Base-by-base conservation (phyloP, 2,113 vertebrate species). In the Anoura caudifer region DNA sequence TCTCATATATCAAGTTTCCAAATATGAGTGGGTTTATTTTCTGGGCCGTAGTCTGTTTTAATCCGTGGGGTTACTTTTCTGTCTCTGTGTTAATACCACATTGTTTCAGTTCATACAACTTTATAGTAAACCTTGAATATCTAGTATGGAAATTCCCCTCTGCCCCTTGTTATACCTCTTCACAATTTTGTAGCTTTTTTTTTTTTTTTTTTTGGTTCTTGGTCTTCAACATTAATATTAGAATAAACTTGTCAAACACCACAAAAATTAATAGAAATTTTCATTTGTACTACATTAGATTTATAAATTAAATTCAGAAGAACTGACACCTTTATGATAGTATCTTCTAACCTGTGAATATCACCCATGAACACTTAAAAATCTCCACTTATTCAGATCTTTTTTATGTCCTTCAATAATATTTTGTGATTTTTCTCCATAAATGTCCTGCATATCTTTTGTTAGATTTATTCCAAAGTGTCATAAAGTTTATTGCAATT, bases 271-370 rank as follows among this genome's bases (percentile, higher is more conserved):
- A 80, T 38, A 77, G 15, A 24, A 82, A 81, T 82, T 97, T 95
- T 96, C 67, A 79, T 89, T 96, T 96, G 67, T 94, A 92, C 61
- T 43, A 22, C 65, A 59, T 69, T 83, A 72, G 67, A 94, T 94
- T 91, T 97, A 94, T 87, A 94, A 43, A 84, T 91, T 83, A 95
- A 70, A 63, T 79, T 94, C 61, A 95, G 89, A 96, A 59, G 85
- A 83, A 19, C 54, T 94, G 93, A 91, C 89, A 96, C 43, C 17
- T 80, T 97, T 96, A 93, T 20, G 73, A 72, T 41, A 67, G 50
- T 59, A 47, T 83, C 86, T 92, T 93, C 75, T 45, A 96, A 47
- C 14, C n/a, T 69, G 83, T 80, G 80, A 89, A 83, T 96, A 91
- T 70, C 31, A 72, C 61, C 69, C 95, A 76, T 69, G 73, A 89